Percentiles rank a stretch among this genome's conserved stretches.
These are phyloP conservation scores for Bucorvus abyssinicus DNA, from an alignment of 2,797 vertebrate species.

Conservation along the genomic window DNA sequence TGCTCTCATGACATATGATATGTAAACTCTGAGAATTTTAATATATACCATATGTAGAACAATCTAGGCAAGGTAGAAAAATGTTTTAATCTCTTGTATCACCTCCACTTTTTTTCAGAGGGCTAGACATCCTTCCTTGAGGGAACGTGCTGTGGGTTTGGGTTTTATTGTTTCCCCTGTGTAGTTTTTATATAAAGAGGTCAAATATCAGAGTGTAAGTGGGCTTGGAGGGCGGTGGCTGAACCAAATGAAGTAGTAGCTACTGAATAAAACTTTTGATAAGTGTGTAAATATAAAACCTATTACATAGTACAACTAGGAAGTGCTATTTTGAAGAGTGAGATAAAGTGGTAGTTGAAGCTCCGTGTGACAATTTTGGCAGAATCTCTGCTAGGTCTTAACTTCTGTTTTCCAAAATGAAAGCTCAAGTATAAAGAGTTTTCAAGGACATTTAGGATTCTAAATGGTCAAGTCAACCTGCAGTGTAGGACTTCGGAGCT, in stretches of 20 bases:
- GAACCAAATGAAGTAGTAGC: not conserved
- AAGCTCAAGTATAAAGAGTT: not conserved
- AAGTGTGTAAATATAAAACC: not conserved
- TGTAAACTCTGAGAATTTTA: not conserved
- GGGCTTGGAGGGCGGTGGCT: not conserved
- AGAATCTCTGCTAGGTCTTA: not conserved
- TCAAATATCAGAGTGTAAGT: not conserved
- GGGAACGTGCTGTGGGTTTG: accelerated
- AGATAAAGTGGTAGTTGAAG: not conserved
- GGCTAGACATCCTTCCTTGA: not conserved
- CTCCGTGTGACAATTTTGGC: not conserved
- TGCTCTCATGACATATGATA: not conserved
- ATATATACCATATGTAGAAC: not conserved
- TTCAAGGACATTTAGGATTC: not conserved
- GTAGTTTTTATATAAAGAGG: not conserved
- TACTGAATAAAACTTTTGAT: not conserved
- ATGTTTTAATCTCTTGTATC: not conserved
- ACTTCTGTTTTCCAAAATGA: not conserved
- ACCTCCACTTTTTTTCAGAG: not conserved
- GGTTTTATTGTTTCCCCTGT: not conserved
- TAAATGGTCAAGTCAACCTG: not conserved
- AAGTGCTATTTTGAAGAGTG: not conserved
- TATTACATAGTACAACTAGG: not conserved
- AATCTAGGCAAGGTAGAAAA: not conserved
- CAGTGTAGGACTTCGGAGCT: not conserved